phyloP scores from a whole-genome alignment of 92 coral and sea anemone species.

The Actinernus sp. region DNA sequence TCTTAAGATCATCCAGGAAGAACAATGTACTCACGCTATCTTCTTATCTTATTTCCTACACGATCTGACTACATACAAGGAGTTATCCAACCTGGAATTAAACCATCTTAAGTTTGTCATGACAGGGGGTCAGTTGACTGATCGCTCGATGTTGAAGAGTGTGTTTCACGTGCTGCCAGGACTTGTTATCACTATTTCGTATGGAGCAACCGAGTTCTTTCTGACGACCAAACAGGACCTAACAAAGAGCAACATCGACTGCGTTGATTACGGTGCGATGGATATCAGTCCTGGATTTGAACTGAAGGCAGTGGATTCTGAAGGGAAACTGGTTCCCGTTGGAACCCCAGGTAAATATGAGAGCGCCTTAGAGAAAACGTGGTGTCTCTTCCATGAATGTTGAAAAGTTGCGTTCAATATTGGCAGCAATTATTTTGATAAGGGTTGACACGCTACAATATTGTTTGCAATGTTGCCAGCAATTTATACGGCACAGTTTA shows the following conservation, averaged over 20 bases:
- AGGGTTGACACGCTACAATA: no score
- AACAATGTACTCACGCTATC: constrained; percentile 50
- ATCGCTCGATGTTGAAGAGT: constrained; percentile 6
- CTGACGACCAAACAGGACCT: constrained; percentile 8
- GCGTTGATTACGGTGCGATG: constrained; percentile 26
- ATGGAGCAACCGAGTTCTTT: constrained; percentile 44
- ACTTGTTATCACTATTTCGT: constrained; percentile 4
- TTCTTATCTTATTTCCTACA: constrained; percentile 25
- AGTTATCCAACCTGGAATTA: constrained; percentile 2
- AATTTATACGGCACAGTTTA: no score
- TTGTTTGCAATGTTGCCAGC: no score
- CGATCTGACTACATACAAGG: constrained; percentile 24
- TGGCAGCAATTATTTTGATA: no score
- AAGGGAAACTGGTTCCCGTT: constrained; percentile 10
- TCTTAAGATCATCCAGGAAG: constrained; percentile 28
- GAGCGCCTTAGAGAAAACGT: no score
- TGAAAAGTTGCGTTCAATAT: no score
- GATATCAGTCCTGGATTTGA: constrained; percentile 29
- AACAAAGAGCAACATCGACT: neutral
- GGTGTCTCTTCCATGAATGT: no score
- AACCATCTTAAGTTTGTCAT: neutral
- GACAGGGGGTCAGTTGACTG: constrained; percentile 38
- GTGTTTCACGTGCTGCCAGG: constrained; percentile 27
- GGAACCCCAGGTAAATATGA: constrained; percentile 13
- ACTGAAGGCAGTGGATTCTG: constrained; percentile 20